Evolutionary conservation across 2,888 invertebrate species (phyloP).

Genomic region (Drosophila prolongata): DNA sequence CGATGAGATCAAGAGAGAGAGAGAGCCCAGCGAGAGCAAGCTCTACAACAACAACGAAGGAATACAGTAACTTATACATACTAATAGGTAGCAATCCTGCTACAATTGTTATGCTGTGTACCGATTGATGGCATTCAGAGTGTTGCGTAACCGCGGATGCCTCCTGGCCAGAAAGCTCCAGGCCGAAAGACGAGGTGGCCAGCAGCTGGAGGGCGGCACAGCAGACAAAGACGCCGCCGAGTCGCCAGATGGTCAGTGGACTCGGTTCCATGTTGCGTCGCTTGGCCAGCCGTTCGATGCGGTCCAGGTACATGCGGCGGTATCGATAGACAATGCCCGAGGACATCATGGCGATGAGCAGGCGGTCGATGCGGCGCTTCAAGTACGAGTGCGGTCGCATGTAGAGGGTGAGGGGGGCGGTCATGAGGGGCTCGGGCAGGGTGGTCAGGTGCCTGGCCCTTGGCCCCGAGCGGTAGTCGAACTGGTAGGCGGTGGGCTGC

Average conservation of each 20-base stretch:
- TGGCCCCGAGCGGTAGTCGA: constrained; percentile 58
- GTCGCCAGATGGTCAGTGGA: constrained; percentile 59
- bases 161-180: constrained; percentile 59
- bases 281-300: constrained; percentile 27
- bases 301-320: constrained; percentile 63
- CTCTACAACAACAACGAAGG: no score
- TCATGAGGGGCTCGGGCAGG: constrained; percentile 62
- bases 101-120: neutral
- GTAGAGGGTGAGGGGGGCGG: constrained; percentile 73
- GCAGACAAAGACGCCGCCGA: constrained; percentile 69
- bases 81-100: no score
- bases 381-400: constrained; percentile 78
- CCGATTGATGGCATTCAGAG: constrained; percentile 46
- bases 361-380: constrained; percentile 51
- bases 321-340: constrained; percentile 67
- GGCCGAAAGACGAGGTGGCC: constrained; percentile 62
- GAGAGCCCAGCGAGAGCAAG: no score
- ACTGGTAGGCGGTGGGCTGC: constrained; percentile 50
- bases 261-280: constrained; percentile 49
- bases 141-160: constrained; percentile 26
- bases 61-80: no score
- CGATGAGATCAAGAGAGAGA: no score
- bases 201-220: constrained; percentile 54
- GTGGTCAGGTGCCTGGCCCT: constrained; percentile 30
- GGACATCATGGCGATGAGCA: constrained; percentile 71